phyloP scores from a whole-genome alignment of 2,888 invertebrate species.

The Oscheius sp. region DNA sequence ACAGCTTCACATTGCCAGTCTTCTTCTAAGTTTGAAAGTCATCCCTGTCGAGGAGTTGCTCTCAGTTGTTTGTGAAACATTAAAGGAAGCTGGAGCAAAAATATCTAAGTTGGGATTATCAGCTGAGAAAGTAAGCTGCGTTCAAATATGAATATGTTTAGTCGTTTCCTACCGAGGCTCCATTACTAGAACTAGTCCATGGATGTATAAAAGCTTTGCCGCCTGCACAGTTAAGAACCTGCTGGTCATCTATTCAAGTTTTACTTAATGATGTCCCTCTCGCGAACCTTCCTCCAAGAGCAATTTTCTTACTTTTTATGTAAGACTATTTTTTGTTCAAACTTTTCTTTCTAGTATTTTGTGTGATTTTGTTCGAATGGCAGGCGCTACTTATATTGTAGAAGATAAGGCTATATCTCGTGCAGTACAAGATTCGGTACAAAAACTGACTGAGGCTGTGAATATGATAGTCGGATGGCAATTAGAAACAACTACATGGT shows the following conservation, averaged over 20 bases:
- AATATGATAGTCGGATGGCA: slow-evolving; percentile 88
- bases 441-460: slow-evolving; percentile 81
- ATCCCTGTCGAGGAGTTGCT: slow-evolving; percentile 86
- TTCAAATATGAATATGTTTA: slow-evolving; percentile 50
- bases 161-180: slow-evolving; percentile 79
- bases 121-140: slow-evolving; percentile 33
- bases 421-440: slow-evolving; percentile 73
- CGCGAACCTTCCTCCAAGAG: slow-evolving; percentile 77
- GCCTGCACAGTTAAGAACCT: slow-evolving; percentile 80
- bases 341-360: slow-evolving; percentile 75
- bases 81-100: slow-evolving; percentile 78
- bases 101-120: slow-evolving; percentile 47
- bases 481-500: slow-evolving; percentile 88
- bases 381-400: slow-evolving; percentile 46
- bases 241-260: slow-evolving; percentile 82
- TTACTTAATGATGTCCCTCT: slow-evolving; percentile 78
- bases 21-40: slow-evolving; percentile 83
- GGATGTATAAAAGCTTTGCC: slow-evolving; percentile 76
- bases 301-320: slow-evolving; percentile 82
- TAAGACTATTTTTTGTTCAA: slow-evolving; percentile 66
- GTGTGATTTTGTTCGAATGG: slow-evolving; percentile 83
- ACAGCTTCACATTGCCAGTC: slow-evolving; percentile 81
- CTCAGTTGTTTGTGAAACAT: slow-evolving; percentile 83
- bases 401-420: slow-evolving; percentile 78
- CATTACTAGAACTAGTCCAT: slow-evolving; percentile 84